Percentiles rank a stretch among this genome's conserved stretches.
phyloP scores from a whole-genome alignment of 2,797 vertebrate genomes.

The Tokudaia muenninki region DNA sequence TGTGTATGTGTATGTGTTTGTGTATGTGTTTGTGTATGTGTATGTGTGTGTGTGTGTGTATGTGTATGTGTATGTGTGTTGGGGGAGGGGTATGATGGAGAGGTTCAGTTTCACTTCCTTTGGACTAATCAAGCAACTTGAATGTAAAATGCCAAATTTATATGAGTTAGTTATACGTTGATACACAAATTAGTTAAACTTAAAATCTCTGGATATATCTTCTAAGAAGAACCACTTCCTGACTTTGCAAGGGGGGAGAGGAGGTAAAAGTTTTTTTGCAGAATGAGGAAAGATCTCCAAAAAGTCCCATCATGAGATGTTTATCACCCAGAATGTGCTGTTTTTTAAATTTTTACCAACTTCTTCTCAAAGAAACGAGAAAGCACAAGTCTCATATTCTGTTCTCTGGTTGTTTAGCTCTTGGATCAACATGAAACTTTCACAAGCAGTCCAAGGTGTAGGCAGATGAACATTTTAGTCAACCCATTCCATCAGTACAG shows the following conservation, averaged over 20 bases:
- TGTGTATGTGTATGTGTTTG: not conserved
- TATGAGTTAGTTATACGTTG: conserved; percentile 10
- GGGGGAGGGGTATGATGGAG: not conserved
- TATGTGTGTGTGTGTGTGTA: not conserved
- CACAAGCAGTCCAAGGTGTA: not conserved
- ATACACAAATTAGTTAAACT: not conserved
- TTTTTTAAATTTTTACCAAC: not conserved
- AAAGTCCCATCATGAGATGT: not conserved
- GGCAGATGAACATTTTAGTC: not conserved
- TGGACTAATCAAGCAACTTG: not conserved
- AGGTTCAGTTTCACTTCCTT: not conserved
- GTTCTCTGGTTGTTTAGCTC: not conserved
- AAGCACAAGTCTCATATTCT: not conserved
- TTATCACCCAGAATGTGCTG: not conserved
- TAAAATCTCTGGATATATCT: not conserved
- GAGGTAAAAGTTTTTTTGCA: not conserved
- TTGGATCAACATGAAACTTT: conserved; percentile 4
- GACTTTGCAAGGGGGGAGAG: not conserved
- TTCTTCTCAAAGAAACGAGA: conserved; percentile 35
- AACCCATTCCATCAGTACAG: not conserved
- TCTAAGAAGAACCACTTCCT: not conserved
- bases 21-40: not conserved
- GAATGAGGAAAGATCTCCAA: not conserved
- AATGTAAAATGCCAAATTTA: not conserved
- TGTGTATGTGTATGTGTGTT: not conserved